Conservation (phyloP, 1,140 invertebrate species). For the Babylonia areolata region DNA sequence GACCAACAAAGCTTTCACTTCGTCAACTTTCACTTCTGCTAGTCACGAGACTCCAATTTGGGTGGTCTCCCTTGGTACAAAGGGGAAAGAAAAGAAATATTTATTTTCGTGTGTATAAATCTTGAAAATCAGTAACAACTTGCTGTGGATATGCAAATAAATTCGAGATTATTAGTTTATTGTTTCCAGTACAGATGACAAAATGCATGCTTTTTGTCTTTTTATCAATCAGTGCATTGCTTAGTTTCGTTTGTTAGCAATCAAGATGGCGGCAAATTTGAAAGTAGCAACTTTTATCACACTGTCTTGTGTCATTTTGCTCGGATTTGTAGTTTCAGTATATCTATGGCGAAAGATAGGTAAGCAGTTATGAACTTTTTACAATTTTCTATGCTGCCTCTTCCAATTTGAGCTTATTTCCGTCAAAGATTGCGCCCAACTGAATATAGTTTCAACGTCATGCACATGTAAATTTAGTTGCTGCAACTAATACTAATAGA, state of each 20-base stretch:
- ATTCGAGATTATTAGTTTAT: too few species aligned
- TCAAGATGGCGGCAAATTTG: constrained; percentile 36
- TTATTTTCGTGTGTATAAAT: neutral
- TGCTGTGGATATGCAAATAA: too few species aligned
- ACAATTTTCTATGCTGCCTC: too few species aligned
- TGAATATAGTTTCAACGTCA: too few species aligned
- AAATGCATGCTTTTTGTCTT: too few species aligned
- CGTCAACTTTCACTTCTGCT: constrained; percentile 25
- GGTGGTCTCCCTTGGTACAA: neutral
- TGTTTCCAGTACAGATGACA: too few species aligned
- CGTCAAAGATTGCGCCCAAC: too few species aligned
- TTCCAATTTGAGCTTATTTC: too few species aligned
- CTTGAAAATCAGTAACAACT: neutral
- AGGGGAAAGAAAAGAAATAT: neutral
- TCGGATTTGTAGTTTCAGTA: neutral
- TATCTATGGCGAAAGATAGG: constrained; percentile 36
- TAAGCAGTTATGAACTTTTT: too few species aligned
- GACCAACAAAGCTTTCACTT: neutral
- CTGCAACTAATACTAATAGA: too few species aligned
- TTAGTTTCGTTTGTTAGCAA: neutral
- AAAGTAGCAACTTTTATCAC: constrained; percentile 10
- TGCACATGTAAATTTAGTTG: too few species aligned
- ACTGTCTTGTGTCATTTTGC: neutral
- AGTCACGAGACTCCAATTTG: neutral
- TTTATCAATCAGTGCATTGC: too few species aligned